These are phyloP conservation scores for Cottoperca gobio DNA, from an alignment of 2,797 vertebrate genomes.

Conservation along the genomic window DNA sequence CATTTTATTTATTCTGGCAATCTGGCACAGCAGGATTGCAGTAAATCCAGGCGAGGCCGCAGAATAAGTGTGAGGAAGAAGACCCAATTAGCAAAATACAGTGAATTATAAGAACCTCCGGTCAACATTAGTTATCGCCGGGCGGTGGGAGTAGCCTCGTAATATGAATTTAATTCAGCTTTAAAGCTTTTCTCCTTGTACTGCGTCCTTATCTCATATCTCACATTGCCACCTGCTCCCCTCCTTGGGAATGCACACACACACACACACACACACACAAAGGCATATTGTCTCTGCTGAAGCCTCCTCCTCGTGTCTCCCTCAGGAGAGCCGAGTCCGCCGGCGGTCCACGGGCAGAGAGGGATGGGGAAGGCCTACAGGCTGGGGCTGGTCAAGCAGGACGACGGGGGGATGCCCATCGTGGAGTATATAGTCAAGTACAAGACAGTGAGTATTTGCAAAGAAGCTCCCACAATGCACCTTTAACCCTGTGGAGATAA, in stretches of 20 bases:
- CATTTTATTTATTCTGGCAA: conserved; percentile 64
- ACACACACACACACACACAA: not conserved
- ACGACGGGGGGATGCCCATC: conserved; percentile 98
- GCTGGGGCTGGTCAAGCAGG: conserved; percentile 96
- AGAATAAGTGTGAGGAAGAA: conserved; percentile 38
- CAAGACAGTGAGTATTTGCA: conserved; percentile 97
- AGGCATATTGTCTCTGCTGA: conserved; percentile 23
- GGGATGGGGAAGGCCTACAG: conserved; percentile 94
- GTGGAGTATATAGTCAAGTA: conserved; percentile 98
- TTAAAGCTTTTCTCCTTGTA: conserved; percentile 49
- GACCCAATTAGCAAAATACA: conserved; percentile 64
- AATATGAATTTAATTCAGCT: conserved; percentile 60
- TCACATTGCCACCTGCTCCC: conserved; percentile 63
- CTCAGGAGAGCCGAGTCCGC: conserved; percentile 96
- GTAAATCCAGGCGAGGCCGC: conserved; percentile 56
- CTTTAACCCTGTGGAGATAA: not conserved
- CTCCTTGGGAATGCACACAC: conserved; percentile 20
- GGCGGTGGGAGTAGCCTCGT: conserved; percentile 46
- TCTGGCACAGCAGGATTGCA: conserved; percentile 49
- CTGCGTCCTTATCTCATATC: conserved; percentile 60
- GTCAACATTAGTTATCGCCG: conserved; percentile 59
- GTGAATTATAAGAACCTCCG: conserved; percentile 60
- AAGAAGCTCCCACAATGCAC: too few relatives aligned
- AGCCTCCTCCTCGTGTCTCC: not conserved
- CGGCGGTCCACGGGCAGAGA: conserved; percentile 94